Evolutionary conservation across 2,113 vertebrate species (phyloP).

Genomic region (Xiphophorus hellerii): DNA sequence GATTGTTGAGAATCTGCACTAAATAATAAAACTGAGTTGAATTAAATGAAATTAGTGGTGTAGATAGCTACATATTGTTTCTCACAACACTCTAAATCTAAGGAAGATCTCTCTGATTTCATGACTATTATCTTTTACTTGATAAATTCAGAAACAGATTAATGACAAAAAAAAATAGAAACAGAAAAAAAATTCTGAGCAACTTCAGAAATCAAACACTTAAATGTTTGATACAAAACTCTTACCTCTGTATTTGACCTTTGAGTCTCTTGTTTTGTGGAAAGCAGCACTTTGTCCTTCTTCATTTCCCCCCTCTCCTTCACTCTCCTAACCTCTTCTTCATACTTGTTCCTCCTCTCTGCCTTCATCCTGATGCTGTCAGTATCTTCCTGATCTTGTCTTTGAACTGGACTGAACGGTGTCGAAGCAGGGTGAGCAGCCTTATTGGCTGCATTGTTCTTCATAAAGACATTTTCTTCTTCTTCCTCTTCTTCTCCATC

Average conservation of each 20-base stretch:
- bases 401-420: constrained; percentile 25
- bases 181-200: no score
- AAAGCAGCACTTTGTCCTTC: constrained; percentile 21
- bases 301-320: constrained; percentile 14
- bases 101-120: no score
- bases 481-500: constrained; percentile 51
- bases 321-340: constrained; percentile 43
- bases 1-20: no score
- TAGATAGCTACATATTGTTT: no score
- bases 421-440: background rate
- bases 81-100: no score
- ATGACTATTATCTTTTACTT: no score
- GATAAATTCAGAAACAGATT: no score
- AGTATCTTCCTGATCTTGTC: constrained; percentile 37
- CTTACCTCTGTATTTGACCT: constrained; percentile 51
- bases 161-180: no score
- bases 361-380: constrained; percentile 29
- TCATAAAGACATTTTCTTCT: constrained; percentile 30
- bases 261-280: constrained; percentile 40
- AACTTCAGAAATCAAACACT: background rate
- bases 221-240: background rate
- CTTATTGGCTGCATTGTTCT: background rate
- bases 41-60: no score
- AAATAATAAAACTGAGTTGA: no score
- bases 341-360: constrained; percentile 50